Evolutionary conservation across 1,140 invertebrate genomes (phyloP).

Genomic region (Ridgeia piscesae): DNA sequence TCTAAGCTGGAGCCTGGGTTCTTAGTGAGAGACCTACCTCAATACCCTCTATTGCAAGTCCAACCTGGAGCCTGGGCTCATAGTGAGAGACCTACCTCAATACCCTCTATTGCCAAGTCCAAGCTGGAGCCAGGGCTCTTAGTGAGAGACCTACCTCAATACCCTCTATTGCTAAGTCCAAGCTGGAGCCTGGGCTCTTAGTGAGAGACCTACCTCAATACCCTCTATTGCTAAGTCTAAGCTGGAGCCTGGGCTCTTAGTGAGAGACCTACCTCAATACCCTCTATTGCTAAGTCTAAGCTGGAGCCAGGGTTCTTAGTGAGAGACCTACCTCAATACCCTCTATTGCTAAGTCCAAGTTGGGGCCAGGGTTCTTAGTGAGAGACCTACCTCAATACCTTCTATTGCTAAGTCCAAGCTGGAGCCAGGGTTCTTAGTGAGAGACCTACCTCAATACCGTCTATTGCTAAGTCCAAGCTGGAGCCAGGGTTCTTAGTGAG

Average conservation of each 20-base stretch:
- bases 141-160: constrained; percentile 68
- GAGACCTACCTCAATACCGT: background rate
- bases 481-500: background rate
- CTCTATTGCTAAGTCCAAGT: background rate
- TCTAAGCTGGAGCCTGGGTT: constrained; percentile 92
- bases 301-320: background rate
- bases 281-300: background rate
- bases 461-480: background rate
- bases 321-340: background rate
- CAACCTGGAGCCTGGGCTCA: constrained; percentile 90
- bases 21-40: constrained; percentile 79
- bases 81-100: background rate
- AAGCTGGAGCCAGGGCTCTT: background rate
- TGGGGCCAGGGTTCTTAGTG: background rate
- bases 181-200: constrained; percentile 86
- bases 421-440: background rate
- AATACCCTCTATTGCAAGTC: constrained; percentile 96
- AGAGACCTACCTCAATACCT: background rate
- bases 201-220: constrained; percentile 62
- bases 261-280: background rate
- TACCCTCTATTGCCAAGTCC: background rate
- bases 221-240: background rate
- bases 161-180: constrained; percentile 95
- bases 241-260: no score
- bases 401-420: background rate